These are phyloP conservation scores for Holacanthella duospinosa DNA, from an alignment of 2,888 invertebrate species.

Conservation along the genomic window DNA sequence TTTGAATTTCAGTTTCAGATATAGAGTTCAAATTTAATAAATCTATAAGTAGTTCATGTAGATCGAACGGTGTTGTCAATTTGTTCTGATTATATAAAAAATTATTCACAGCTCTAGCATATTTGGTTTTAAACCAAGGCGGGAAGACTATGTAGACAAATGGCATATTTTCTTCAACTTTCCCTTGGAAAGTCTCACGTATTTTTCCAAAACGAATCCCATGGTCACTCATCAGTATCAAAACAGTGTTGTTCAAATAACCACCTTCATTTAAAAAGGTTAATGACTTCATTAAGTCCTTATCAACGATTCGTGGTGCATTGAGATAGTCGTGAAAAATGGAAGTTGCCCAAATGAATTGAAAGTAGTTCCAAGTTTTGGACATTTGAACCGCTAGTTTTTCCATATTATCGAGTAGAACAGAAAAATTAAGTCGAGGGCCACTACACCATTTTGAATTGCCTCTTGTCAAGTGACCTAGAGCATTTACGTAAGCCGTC, in stretches of 20 bases:
- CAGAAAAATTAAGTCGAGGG: constrained; percentile 55
- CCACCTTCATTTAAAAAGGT: constrained; percentile 46
- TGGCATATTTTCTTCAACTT: constrained; percentile 76
- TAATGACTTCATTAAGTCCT: constrained; percentile 52
- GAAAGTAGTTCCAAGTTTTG: constrained; percentile 54
- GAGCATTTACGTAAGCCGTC: constrained; percentile 50
- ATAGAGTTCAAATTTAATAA: constrained; percentile 42
- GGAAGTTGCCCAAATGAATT: constrained; percentile 72
- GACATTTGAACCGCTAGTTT: constrained; percentile 49
- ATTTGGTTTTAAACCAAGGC: constrained; percentile 52
- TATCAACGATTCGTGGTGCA: constrained; percentile 62
- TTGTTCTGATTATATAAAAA: constrained; percentile 41
- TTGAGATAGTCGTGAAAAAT: constrained; percentile 77
- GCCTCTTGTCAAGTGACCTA: constrained; percentile 48
- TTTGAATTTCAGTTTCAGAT: not conserved
- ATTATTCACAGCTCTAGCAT: constrained; percentile 52
- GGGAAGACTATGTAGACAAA: constrained; percentile 65
- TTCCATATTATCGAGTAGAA: constrained; percentile 59
- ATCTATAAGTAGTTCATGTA: constrained; percentile 67
- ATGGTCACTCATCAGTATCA: constrained; percentile 74
- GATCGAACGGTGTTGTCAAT: constrained; percentile 70
- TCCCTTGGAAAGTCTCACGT: constrained; percentile 62
- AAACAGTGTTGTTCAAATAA: constrained; percentile 55
- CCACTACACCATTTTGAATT: constrained; percentile 55
- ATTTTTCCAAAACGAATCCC: constrained; percentile 79